A percentile compares a stretch with the other conserved stretches of the same genome.
These are phyloP conservation scores for Propithecus perrieri DNA, from an alignment of 2,797 vertebrate species.

Conservation along the genomic window DNA sequence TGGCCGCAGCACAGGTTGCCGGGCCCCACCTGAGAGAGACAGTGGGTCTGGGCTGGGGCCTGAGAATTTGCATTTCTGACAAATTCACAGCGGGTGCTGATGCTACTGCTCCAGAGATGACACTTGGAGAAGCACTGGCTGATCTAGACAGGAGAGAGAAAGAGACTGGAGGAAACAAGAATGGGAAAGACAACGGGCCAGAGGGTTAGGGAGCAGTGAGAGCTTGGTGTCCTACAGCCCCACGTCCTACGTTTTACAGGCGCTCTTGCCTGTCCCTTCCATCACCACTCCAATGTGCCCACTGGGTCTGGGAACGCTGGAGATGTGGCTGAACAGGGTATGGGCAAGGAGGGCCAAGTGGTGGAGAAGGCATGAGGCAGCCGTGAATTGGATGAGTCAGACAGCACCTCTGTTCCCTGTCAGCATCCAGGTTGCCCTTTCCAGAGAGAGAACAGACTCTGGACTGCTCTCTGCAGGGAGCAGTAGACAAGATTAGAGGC, in stretches of 20 bases:
- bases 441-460: neutral
- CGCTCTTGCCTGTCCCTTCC: neutral
- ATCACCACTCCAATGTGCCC: neutral
- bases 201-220: neutral
- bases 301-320: neutral
- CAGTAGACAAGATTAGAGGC: neutral
- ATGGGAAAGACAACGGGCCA: neutral
- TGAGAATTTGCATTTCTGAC: neutral
- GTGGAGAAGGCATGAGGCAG: neutral
- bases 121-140: neutral
- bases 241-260: neutral
- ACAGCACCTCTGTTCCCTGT: neutral
- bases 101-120: neutral
- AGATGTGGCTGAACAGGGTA: neutral
- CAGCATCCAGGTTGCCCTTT: neutral
- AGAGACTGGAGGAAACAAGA: neutral
- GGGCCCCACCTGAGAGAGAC: neutral
- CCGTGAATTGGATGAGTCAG: neutral
- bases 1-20: neutral
- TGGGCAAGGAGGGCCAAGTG: neutral
- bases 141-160: neutral
- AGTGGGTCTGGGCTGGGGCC: no score
- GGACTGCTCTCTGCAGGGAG: neutral
- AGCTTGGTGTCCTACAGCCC: neutral
- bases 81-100: neutral